A percentile compares a stretch with the other conserved stretches of the same genome.
Conservation (phyloP, 2,113 vertebrate species). For the Scytalopus superciliaris region DNA sequence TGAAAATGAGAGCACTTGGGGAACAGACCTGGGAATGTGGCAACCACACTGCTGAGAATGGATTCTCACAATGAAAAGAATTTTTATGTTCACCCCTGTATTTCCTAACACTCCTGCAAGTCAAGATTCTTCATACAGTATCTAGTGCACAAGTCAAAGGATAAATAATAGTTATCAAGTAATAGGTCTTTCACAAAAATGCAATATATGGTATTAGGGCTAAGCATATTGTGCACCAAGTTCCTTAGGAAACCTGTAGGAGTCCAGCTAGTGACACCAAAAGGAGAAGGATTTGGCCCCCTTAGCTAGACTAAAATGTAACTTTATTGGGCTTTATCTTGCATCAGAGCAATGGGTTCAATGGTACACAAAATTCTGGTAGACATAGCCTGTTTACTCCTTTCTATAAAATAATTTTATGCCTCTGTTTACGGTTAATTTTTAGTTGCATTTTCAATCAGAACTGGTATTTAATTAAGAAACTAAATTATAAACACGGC, state of each 20-base stretch:
- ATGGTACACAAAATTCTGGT: not conserved
- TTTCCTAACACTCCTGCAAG: not conserved
- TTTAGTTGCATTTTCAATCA: not conserved
- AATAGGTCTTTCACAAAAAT: not conserved
- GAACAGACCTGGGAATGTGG: conserved; percentile 46
- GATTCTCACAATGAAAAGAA: not conserved
- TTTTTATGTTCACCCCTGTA: conserved; percentile 7
- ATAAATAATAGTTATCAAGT: not conserved
- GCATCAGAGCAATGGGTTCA: not conserved
- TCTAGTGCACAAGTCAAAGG: not conserved
- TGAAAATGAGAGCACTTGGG: conserved; percentile 56
- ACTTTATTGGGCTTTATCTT: not conserved
- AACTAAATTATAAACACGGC: not conserved
- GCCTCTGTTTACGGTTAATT: not conserved
- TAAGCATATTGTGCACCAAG: not conserved
- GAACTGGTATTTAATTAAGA: not conserved
- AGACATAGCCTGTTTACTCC: not conserved
- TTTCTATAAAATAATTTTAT: not conserved
- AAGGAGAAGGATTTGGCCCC: not conserved
- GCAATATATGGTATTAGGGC: not conserved
- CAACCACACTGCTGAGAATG: conserved; percentile 26
- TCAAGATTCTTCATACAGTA: not conserved
- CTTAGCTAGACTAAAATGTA: not conserved
- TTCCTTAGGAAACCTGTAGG: not conserved
- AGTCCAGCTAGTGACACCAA: not conserved